Base-by-base conservation (phyloP, 2,797 vertebrate genomes). In the Serranus cabrilla region DNA sequence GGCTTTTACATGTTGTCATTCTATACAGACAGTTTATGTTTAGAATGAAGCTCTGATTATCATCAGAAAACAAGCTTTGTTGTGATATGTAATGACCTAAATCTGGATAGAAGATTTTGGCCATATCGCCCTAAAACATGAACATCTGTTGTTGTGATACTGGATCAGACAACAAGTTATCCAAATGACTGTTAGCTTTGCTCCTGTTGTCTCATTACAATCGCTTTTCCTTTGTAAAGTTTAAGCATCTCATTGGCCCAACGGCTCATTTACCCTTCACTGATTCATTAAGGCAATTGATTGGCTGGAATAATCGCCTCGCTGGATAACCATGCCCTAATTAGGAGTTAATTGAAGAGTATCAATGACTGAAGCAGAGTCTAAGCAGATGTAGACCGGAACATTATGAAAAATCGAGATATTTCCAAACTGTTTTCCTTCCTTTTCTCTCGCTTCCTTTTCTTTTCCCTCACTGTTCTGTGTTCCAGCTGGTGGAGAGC, bases 271-370 rank as follows among this genome's bases (percentile, higher is more conserved):
- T 90, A 70, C 82, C 68, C 71, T 62, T 86, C 63, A 40, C 81
- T 81, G 79, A 91, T 90, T 86, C 78, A 88, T 89, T 89, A 87
- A 85, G 58, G 61, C 84, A 69, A 93, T 93, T 91, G 91, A 93
- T 91, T 92, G 81, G 88, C 74, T 92, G 77, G 82, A 92, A 91
- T 88, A 87, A 92, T 90, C 43, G 16, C 72, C 70, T 83, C 13
- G 42, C 85, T 82, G 80, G 81, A 84, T 90, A 92, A 85, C 52
- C 62, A 54, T 69, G 69, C 69, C 50, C 73, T 92, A 93, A 94
- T 91, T 87, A 91, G 83, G 68, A 82, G 80, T 73, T 91, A 91
- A 93, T 88, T 91, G 89, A 89, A 89, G 91, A 87, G 82, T 81
- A 91, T 89, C 77, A 87, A 82, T 76, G 81, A 76, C 64, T 86